Conservation (phyloP, 2,888 invertebrate genomes). For the Nebria salina region DNA sequence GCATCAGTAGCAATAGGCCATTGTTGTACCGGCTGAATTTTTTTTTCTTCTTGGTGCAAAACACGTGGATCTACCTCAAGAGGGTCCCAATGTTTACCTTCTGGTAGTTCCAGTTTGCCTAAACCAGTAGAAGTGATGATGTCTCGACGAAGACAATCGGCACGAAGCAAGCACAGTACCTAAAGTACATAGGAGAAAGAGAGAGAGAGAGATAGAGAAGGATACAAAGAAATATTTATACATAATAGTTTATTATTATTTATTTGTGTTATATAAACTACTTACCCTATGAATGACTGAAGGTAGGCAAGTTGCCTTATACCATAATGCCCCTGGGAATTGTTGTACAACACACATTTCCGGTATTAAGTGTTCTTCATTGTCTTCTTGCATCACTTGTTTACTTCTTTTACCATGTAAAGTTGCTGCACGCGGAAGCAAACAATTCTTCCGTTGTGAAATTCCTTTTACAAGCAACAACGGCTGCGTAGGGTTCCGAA, state of each 20-base stretch:
- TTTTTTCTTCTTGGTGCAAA: slow-evolving; percentile 52
- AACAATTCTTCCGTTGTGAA: slow-evolving; percentile 68
- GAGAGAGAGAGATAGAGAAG: too few species aligned
- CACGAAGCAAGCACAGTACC: slow-evolving; percentile 70
- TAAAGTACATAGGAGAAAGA: too few species aligned
- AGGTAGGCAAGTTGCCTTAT: slow-evolving; percentile 85
- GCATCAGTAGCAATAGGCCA: slow-evolving; percentile 34
- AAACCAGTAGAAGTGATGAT: slow-evolving; percentile 65
- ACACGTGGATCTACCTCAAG: slow-evolving; percentile 56
- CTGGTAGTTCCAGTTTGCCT: slow-evolving; percentile 53
- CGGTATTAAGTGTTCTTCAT: slow-evolving; percentile 80
- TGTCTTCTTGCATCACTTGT: slow-evolving; percentile 65
- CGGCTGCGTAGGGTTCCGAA: slow-evolving; percentile 75
- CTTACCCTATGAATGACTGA: slow-evolving; percentile 80
- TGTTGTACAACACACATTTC: slow-evolving; percentile 82
- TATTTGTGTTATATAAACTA: neutral
- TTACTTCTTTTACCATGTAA: slow-evolving; percentile 59
- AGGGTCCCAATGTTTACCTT: slow-evolving; percentile 54
- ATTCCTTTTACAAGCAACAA: slow-evolving; percentile 82
- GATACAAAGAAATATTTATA: too few species aligned
- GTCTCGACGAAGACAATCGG: slow-evolving; percentile 74
- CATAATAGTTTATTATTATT: too few species aligned
- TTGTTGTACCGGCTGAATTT: slow-evolving; percentile 46
- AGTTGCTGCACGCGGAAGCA: slow-evolving; percentile 64
- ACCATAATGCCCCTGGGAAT: slow-evolving; percentile 82